These are phyloP conservation scores for Paramuricea clavata DNA, from an alignment of 92 coral and sea anemone genomes.

Conservation along the genomic window DNA sequence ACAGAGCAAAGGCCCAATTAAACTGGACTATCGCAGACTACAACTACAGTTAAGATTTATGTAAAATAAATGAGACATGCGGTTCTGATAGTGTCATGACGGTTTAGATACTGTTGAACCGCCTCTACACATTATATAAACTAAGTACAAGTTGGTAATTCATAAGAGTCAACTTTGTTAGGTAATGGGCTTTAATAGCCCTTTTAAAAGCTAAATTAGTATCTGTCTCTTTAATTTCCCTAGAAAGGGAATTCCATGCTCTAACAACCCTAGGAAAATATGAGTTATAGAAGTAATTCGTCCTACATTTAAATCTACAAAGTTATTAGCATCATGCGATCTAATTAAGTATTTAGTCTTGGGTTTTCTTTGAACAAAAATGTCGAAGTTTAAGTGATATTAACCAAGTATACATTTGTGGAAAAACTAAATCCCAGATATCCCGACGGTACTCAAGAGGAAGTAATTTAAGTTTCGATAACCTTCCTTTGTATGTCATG, in stretches of 20 bases:
- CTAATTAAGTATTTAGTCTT: neutral
- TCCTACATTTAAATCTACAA: too few relatives aligned
- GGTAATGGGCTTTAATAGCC: neutral
- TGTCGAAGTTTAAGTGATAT: neutral
- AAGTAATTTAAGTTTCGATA: too few relatives aligned
- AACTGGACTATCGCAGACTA: neutral
- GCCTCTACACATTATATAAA: neutral
- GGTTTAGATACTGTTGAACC: too few relatives aligned
- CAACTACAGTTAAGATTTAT: too few relatives aligned
- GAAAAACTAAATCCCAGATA: constrained; percentile 13
- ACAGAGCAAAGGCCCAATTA: neutral
- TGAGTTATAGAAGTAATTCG: neutral
- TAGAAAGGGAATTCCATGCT: neutral
- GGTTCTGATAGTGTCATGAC: neutral
- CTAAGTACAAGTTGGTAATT: neutral
- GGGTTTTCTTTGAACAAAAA: neutral
- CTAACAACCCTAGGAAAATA: constrained; percentile 1
- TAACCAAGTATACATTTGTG: neutral
- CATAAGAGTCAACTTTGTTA: neutral
- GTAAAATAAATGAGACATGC: too few relatives aligned
- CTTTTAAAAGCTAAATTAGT: neutral
- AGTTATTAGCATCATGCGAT: neutral
- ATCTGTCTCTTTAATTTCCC: constrained; percentile 1
- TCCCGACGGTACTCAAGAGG: too few relatives aligned
- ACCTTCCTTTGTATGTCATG: too few relatives aligned